A percentile compares a stretch with the other conserved stretches of the same genome.
These are phyloP conservation scores for Notarius quadriscutis DNA, from an alignment of 2,113 vertebrate species.

Conservation along the genomic window DNA sequence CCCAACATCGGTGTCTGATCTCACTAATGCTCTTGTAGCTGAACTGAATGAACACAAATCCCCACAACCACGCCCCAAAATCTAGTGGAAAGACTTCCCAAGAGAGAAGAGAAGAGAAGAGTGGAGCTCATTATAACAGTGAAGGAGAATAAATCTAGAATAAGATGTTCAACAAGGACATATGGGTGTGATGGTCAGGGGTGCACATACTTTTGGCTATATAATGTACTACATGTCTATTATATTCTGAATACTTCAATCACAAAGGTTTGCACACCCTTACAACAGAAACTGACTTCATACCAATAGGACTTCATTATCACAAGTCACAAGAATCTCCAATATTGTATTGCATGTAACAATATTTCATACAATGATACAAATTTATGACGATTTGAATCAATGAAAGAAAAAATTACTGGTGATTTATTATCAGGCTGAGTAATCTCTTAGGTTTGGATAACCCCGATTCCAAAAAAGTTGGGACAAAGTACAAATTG, in stretches of 20 bases:
- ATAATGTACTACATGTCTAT: not conserved
- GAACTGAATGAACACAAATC: not conserved
- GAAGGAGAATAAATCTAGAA: too few relatives aligned
- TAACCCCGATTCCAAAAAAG: too few relatives aligned
- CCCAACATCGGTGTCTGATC: not conserved
- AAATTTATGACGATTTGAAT: too few relatives aligned
- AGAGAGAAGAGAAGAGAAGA: not conserved
- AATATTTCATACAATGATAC: too few relatives aligned
- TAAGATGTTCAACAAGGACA: not conserved
- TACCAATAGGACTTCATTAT: not conserved
- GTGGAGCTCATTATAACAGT: not conserved
- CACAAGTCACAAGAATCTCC: not conserved
- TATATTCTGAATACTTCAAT: not conserved
- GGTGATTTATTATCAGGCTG: too few relatives aligned
- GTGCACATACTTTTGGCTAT: not conserved
- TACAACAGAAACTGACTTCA: not conserved
- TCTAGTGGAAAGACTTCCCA: not conserved
- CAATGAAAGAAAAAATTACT: too few relatives aligned
- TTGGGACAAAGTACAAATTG: too few relatives aligned
- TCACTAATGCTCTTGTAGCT: not conserved
- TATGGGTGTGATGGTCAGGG: not conserved
- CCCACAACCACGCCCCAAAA: not conserved
- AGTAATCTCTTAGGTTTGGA: too few relatives aligned
- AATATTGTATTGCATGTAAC: too few relatives aligned
- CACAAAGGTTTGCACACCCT: not conserved